Base-by-base conservation (phyloP, 2,888 invertebrate species). In the Agriopis marginaria region DNA sequence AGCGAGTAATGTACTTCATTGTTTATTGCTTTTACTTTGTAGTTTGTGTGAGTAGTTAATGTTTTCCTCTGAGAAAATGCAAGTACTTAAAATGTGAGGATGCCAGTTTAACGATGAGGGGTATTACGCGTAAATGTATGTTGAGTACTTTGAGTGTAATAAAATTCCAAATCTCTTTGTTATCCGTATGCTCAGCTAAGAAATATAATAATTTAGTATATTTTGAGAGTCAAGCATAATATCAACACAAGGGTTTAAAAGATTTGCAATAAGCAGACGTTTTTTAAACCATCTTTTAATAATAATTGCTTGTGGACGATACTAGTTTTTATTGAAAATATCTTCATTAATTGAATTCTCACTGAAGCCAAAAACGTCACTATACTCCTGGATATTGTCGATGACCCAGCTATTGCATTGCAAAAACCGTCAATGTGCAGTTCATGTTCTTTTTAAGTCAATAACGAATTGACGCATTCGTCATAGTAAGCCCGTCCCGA, bases 401-500 rank as follows among this genome's bases (percentile, higher is more conserved):
- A 51, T 51, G 17, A 14, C 8, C 11, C 14, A 42, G 53, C 8
- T 7, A 54, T 39, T 63, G n/a, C 54, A 12, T 44, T 62, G 40
- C 17, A 54, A 54, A 54, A 32, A 14, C 44, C 51, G 56, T 17
- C 7, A 8, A 40, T 61, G 42, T n/a, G 10, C 51, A 47, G 65
- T 65, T 61, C 32, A 23, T 23, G 51, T 23, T 53, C 45, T 50
- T 55, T 64, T 44, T 63, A 68, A 60, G 60, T 63, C 66, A 59
- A 66, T 73, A 40, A 65, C 58, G 45, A 63, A 70, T 63, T 17
- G 61, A n/a, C 14, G 64, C 59, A 82, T 89, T 89, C 89, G 79
- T 42, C 83, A 66, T 76, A 82, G 68, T 72, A 63, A 88, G 71
- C 45, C 83, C 78, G 86, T 75, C 70, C 70, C 72, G 83, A 17